These are phyloP conservation scores for Anaspis maculata DNA, from an alignment of 2,888 invertebrate genomes.

Conservation along the genomic window DNA sequence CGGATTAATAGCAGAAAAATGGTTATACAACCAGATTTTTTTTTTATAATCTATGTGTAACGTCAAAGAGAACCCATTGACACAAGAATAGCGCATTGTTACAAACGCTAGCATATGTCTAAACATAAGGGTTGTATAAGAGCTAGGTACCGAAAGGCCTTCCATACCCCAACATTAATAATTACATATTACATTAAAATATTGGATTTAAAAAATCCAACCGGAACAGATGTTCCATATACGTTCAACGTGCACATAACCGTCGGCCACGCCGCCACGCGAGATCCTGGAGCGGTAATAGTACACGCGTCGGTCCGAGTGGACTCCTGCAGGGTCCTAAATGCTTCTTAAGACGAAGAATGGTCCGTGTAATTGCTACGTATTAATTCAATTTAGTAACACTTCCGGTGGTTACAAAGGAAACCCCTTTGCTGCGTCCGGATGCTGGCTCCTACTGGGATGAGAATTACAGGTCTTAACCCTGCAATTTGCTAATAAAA, in stretches of 20 bases:
- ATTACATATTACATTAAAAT: constrained; percentile 16
- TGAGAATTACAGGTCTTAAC: constrained; percentile 39
- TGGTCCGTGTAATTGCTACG: constrained; percentile 42
- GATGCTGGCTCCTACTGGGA: constrained; percentile 37
- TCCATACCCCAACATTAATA: constrained; percentile 13
- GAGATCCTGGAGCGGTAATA: constrained; percentile 38
- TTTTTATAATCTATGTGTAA: no score
- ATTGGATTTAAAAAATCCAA: constrained; percentile 11
- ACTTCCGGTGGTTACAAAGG: constrained; percentile 38
- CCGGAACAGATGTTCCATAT: constrained; percentile 12
- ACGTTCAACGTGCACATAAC: constrained; percentile 18
- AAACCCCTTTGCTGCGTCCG: constrained; percentile 36
- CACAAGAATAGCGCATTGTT: no score
- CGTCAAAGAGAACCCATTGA: no score
- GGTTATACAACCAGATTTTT: no score
- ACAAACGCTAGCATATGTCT: constrained; percentile 10
- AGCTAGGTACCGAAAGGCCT: constrained; percentile 10
- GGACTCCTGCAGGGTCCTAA: constrained; percentile 35
- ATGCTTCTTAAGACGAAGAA: constrained; percentile 43
- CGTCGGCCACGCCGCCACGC: constrained; percentile 35
- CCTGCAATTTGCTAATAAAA: constrained; percentile 40
- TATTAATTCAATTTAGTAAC: constrained; percentile 43
- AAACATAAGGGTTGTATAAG: no score
- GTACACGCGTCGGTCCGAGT: constrained; percentile 32
- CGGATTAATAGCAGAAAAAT: no score